Conservation (phyloP, 2,113 vertebrate species). For the Setophaga coronata region DNA sequence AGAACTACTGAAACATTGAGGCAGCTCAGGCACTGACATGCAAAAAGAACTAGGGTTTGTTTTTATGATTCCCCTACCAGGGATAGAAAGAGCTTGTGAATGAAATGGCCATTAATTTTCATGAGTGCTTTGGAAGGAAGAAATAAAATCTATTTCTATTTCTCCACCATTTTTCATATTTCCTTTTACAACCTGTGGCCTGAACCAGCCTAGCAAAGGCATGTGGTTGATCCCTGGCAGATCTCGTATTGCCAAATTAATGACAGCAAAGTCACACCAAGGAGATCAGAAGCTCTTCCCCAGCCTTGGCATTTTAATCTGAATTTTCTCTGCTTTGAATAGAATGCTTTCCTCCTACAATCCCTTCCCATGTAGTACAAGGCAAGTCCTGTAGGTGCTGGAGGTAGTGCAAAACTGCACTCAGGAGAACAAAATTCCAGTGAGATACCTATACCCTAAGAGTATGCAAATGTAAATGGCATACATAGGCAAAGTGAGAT, state of each 20-base stretch:
- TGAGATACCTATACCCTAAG: neutral
- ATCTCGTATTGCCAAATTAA: neutral
- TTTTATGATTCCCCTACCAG: neutral
- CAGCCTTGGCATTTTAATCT: neutral
- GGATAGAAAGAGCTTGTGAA: neutral
- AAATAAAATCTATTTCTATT: neutral
- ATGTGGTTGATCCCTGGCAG: fast-evolving
- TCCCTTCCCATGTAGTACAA: neutral
- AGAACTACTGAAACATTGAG: neutral
- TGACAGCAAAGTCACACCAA: neutral
- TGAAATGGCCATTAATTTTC: conserved; percentile 9
- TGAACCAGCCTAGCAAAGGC: neutral
- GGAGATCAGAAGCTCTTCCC: neutral
- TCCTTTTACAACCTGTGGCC: neutral
- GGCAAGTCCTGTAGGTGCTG: neutral
- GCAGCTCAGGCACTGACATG: neutral
- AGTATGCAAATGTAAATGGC: neutral
- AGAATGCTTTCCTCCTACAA: neutral
- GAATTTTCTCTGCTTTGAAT: neutral
- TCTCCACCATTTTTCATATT: neutral
- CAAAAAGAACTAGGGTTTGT: neutral
- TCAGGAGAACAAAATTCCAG: neutral
- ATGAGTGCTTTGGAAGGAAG: neutral
- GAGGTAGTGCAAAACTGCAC: neutral
- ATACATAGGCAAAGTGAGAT: neutral